phyloP scores from a whole-genome alignment of 2,888 invertebrate genomes.

The Elmis aenea region DNA sequence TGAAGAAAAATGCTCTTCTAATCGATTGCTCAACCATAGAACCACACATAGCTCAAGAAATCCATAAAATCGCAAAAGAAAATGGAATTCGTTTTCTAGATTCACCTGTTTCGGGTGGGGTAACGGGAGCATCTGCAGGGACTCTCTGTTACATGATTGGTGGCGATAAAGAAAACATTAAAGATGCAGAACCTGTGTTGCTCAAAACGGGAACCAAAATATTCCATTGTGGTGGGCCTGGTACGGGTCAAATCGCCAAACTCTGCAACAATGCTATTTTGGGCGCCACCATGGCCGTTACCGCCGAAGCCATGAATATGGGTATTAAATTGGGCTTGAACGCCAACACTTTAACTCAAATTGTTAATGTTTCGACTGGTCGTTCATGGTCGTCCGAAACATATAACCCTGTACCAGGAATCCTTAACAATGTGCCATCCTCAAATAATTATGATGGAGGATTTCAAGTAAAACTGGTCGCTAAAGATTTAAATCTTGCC shows the following conservation, averaged over 20 bases:
- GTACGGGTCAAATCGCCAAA: slow-evolving; percentile 93
- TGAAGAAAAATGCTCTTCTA: slow-evolving; percentile 68
- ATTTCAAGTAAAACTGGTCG: slow-evolving; percentile 82
- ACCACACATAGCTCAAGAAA: slow-evolving; percentile 75
- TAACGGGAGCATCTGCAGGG: slow-evolving; percentile 86
- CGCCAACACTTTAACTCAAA: slow-evolving; percentile 77
- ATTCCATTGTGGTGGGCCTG: slow-evolving; percentile 84
- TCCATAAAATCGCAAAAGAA: slow-evolving; percentile 60
- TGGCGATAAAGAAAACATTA: slow-evolving; percentile 67
- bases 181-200: slow-evolving; percentile 64
- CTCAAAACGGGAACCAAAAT: slow-evolving; percentile 88
- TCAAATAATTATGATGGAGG: slow-evolving; percentile 79
- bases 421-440: slow-evolving; percentile 83
- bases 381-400: slow-evolving; percentile 95
- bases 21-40: slow-evolving; percentile 97
- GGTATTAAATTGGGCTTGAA: slow-evolving; percentile 91
- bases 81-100: slow-evolving; percentile 79
- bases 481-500: slow-evolving; percentile 92
- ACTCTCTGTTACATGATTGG: slow-evolving; percentile 97
- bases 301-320: slow-evolving; percentile 92
- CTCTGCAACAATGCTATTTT: slow-evolving; percentile 96
- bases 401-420: slow-evolving; percentile 95
- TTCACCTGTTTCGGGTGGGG: slow-evolving; percentile 96
- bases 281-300: slow-evolving; percentile 84
- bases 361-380: slow-evolving; percentile 92